These are phyloP conservation scores for Crossaster papposus DNA, from an alignment of 53 echinoderm and acorn worm species.

Conservation along the genomic window DNA sequence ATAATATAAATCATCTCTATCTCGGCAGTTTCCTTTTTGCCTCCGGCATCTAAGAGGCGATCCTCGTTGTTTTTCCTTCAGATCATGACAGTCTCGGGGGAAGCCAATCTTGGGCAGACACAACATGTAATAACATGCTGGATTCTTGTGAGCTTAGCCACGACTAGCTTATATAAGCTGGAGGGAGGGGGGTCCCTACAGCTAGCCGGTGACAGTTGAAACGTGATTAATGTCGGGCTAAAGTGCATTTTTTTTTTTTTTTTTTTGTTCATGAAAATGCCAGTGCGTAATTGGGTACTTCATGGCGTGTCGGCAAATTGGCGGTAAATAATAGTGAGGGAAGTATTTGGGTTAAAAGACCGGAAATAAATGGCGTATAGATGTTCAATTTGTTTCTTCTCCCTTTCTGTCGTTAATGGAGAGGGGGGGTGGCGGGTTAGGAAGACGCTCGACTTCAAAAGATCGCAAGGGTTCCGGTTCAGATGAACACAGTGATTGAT, in stretches of 20 bases:
- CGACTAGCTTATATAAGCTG: neutral
- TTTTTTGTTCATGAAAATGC: neutral
- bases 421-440: neutral
- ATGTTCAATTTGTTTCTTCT: no score
- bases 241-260: neutral
- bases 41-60: neutral
- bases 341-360: slow-evolving; percentile 2
- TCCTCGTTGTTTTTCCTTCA: slow-evolving; percentile 2
- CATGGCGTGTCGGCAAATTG: slow-evolving; percentile 14
- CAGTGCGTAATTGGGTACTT: neutral
- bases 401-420: neutral
- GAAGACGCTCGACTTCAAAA: neutral
- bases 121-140: neutral
- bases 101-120: neutral
- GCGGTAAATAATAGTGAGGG: neutral
- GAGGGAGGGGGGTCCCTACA: neutral
- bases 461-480: neutral
- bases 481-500: neutral
- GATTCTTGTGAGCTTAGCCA: neutral
- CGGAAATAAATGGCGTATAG: neutral
- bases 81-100: neutral
- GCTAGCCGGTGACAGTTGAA: neutral
- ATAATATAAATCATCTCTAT: neutral
- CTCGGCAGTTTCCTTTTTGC: neutral
- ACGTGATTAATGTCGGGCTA: slow-evolving; percentile 6